A percentile compares a stretch with the other conserved stretches of the same genome.
Conservation (phyloP, 2,797 vertebrate genomes). For the Halcyon leucocephala region DNA sequence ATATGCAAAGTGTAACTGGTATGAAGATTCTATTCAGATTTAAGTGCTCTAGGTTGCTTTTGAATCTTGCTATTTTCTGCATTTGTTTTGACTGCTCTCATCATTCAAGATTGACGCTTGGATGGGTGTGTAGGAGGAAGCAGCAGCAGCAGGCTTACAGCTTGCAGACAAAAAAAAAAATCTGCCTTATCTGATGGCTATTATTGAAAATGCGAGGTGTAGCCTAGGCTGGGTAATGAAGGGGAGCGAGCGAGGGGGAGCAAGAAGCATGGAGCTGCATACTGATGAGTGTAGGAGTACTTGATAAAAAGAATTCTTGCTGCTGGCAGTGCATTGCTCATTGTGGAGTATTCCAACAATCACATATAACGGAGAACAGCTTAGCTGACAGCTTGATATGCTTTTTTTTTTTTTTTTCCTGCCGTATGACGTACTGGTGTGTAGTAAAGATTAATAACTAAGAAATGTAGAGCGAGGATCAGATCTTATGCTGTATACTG, state of each 20-base stretch:
- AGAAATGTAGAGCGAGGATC: slow-evolving; percentile 82
- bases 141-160: slow-evolving; percentile 82
- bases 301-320: slow-evolving; percentile 97
- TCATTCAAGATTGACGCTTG: slow-evolving; percentile 86
- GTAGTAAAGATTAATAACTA: slow-evolving; percentile 84
- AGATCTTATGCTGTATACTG: slow-evolving; percentile 75
- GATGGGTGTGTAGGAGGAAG: slow-evolving; percentile 87
- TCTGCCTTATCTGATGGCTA: slow-evolving; percentile 92
- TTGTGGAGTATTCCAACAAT: slow-evolving; percentile 87
- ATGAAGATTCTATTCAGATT: slow-evolving; percentile 79
- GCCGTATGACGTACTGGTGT: slow-evolving; percentile 79
- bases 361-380: slow-evolving; percentile 83
- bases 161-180: slow-evolving; percentile 90
- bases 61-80: slow-evolving; percentile 85
- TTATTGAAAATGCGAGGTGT: slow-evolving; percentile 90
- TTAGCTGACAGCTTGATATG: slow-evolving; percentile 83
- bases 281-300: slow-evolving; percentile 99
- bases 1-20: slow-evolving; percentile 66
- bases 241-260: slow-evolving; percentile 83
- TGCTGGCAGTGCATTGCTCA: slow-evolving; percentile 89
- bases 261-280: slow-evolving; percentile 91
- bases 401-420: slow-evolving; percentile 26
- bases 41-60: slow-evolving; percentile 79
- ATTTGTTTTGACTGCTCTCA: slow-evolving; percentile 87
- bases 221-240: slow-evolving; percentile 87